Evolutionary conservation across 2,797 vertebrate genomes (phyloP).

Genomic region (Chloroceryle amazona): DNA sequence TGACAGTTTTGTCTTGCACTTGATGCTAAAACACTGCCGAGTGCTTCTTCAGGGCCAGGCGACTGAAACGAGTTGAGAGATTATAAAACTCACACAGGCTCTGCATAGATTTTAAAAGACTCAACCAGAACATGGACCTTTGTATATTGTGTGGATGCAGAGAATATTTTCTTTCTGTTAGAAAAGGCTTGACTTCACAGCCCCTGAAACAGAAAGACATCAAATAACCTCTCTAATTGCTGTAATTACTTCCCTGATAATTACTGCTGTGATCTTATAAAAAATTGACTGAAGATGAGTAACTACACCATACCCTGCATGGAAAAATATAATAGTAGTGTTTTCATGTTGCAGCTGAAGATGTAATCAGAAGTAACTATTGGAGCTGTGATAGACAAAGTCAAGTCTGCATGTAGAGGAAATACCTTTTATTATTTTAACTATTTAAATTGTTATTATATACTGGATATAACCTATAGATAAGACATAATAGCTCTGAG

Average conservation of each 20-base stretch:
- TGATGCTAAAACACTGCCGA: not conserved
- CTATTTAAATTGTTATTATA: not conserved
- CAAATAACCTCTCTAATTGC: conserved; percentile 6
- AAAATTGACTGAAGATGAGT: not conserved
- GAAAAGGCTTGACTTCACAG: not conserved
- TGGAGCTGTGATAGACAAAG: not conserved
- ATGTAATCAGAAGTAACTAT: not conserved
- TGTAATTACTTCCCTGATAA: not conserved
- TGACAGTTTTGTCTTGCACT: not conserved
- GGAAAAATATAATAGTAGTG: not conserved
- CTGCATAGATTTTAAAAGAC: not conserved
- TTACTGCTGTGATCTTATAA: not conserved
- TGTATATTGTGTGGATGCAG: not conserved
- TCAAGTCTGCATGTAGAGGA: not conserved
- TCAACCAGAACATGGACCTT: not conserved
- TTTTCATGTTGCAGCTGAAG: not conserved
- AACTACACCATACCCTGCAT: not conserved
- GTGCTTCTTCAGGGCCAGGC: not conserved
- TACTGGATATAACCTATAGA: not conserved
- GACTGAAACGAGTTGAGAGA: not conserved
- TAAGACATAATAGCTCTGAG: not conserved
- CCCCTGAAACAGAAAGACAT: not conserved
- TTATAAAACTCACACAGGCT: not conserved
- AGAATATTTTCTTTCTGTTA: not conserved
- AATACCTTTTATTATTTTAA: not conserved